A percentile compares a stretch with the other conserved stretches of the same genome.
Evolutionary conservation across 1,140 invertebrate genomes (phyloP).

Genomic region (Drosophila pectinifera): DNA sequence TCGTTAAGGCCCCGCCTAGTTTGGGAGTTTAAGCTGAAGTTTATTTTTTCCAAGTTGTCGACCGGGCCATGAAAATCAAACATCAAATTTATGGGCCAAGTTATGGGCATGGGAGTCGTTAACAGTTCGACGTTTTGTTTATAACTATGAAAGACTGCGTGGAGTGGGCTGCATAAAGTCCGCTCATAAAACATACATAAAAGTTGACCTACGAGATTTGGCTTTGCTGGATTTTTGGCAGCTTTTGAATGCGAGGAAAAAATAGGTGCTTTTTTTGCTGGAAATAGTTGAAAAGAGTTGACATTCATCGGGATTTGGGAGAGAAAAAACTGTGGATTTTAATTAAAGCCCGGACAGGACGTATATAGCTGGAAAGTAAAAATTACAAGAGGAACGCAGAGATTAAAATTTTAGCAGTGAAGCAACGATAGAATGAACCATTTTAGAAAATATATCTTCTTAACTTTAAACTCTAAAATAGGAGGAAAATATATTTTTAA

Average conservation of each 20-base stretch:
- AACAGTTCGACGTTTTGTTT: slow-evolving; percentile 50
- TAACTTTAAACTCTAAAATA: fast-evolving
- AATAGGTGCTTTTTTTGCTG: slow-evolving; percentile 4
- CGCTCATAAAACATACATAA: slow-evolving; percentile 31
- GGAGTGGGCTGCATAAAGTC: slow-evolving; percentile 20
- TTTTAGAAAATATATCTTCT: not conserved
- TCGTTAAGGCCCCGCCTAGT: slow-evolving; percentile 39
- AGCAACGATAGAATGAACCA: too few species aligned
- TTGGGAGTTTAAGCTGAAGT: slow-evolving; percentile 4
- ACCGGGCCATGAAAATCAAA: slow-evolving; percentile 43
- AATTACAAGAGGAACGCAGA: not conserved
- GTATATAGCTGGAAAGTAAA: slow-evolving; percentile 5
- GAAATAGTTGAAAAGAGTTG: not conserved
- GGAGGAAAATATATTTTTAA: not conserved
- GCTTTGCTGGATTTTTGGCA: slow-evolving; percentile 8
- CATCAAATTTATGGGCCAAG: slow-evolving; percentile 45
- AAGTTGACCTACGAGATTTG: slow-evolving; percentile 32
- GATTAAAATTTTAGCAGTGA: not conserved
- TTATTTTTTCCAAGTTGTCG: slow-evolving; percentile 12
- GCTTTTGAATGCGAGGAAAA: slow-evolving; percentile 4
- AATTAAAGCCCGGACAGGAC: slow-evolving; percentile 24
- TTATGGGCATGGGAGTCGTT: slow-evolving; percentile 45
- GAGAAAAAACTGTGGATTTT: slow-evolving; percentile 17
- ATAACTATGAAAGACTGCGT: slow-evolving; percentile 39
- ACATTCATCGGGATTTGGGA: slow-evolving; percentile 7